These are phyloP conservation scores for Alca torda DNA, from an alignment of 2,797 vertebrate species.

Conservation along the genomic window DNA sequence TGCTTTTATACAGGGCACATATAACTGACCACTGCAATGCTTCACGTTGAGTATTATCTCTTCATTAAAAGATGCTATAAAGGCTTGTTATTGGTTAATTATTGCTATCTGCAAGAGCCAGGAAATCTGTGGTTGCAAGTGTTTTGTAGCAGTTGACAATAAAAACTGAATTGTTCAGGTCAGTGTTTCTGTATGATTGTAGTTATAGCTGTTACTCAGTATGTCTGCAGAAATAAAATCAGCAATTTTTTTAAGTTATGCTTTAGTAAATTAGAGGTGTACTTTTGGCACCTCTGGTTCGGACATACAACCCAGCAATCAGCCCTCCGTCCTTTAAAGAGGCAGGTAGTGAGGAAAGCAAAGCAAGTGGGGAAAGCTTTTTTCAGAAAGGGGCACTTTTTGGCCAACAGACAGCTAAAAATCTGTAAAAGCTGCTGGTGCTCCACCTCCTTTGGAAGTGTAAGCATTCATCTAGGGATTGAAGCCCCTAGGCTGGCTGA, in stretches of 20 bases:
- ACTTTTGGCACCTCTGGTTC: neutral
- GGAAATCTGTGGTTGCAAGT: neutral
- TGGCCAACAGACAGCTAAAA: neutral
- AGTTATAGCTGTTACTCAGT: rapidly evolving
- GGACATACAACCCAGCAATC: rapidly evolving
- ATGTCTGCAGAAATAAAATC: neutral
- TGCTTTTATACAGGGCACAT: neutral
- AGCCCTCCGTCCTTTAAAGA: neutral
- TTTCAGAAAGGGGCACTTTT: neutral
- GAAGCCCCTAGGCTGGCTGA: too few relatives aligned
- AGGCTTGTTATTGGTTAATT: neutral
- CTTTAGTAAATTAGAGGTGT: neutral
- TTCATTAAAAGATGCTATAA: neutral
- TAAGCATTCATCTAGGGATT: too few relatives aligned
- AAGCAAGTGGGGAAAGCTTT: neutral
- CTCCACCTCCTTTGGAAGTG: rapidly evolving
- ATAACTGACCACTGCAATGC: neutral
- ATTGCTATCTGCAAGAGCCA: neutral
- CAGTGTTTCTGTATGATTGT: neutral
- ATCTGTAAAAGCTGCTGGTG: neutral
- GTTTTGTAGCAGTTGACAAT: neutral
- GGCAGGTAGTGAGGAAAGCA: rapidly evolving
- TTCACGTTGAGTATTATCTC: neutral
- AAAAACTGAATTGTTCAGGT: neutral
- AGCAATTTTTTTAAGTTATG: neutral